A percentile compares a stretch with the other conserved stretches of the same genome.
phyloP scores from a whole-genome alignment of 2,888 invertebrate species.

The Nezara viridula region DNA sequence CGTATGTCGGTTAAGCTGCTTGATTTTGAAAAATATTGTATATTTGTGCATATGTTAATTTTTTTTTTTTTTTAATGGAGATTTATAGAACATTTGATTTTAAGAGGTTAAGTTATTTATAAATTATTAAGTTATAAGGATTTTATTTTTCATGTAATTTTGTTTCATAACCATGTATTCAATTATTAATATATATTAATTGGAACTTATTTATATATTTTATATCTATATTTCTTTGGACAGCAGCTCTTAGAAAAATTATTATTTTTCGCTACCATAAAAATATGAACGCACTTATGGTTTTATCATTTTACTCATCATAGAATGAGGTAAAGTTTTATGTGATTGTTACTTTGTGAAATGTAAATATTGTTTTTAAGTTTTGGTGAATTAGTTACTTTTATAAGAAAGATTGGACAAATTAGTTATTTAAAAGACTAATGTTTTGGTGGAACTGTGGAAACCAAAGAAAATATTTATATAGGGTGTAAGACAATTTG shows the following conservation, averaged over 20 bases:
- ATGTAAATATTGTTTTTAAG: constrained; percentile 45
- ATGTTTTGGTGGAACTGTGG: background rate
- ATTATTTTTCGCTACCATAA: background rate
- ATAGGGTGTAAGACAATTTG: background rate
- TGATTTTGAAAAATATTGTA: background rate
- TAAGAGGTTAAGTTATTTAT: constrained; percentile 23
- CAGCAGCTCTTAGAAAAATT: background rate
- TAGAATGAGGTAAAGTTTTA: background rate
- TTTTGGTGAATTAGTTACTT: background rate
- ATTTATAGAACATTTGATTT: constrained; percentile 8
- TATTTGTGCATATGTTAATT: constrained; percentile 27
- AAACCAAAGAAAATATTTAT: constrained; percentile 37
- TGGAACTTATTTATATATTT: background rate
- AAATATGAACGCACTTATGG: background rate
- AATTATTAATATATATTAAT: background rate
- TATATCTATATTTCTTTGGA: background rate
- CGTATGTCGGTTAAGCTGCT: constrained; percentile 71
- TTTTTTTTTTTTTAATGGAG: background rate
- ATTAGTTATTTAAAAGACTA: constrained; percentile 20
- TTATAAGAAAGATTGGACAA: constrained; percentile 8
- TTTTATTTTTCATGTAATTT: background rate
- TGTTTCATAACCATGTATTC: background rate
- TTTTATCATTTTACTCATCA: background rate
- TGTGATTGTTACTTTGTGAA: background rate
- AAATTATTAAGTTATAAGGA: background rate